Evolutionary conservation across 2,888 invertebrate species (phyloP).

Genomic region (Orchesellides sinensis): DNA sequence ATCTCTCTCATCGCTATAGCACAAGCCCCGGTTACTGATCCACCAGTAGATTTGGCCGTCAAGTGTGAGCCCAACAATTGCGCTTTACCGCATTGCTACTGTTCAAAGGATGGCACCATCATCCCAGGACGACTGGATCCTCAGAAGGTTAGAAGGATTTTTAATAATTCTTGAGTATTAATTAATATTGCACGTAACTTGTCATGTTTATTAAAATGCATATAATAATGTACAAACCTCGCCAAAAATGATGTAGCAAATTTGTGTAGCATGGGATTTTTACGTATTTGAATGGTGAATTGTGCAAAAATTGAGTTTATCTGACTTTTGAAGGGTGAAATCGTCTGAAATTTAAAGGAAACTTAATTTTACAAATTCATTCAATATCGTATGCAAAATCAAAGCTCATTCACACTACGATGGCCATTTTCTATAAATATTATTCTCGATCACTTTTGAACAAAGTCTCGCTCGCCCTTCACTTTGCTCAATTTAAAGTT

Average conservation of each 20-base stretch:
- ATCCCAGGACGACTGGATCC: slow-evolving; percentile 90
- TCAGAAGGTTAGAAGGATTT: slow-evolving; percentile 82
- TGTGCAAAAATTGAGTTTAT: slow-evolving; percentile 1
- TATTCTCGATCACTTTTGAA: no score
- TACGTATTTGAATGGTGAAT: no score
- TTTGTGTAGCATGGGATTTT: no score
- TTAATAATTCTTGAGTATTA: neutral
- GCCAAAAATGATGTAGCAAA: no score
- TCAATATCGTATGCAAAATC: no score
- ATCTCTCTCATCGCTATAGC: slow-evolving; percentile 79
- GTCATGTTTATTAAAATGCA: no score
- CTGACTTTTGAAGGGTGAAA: slow-evolving; percentile 12
- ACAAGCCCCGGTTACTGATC: slow-evolving; percentile 88
- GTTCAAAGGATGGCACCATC: slow-evolving; percentile 92
- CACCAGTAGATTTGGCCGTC: slow-evolving; percentile 87
- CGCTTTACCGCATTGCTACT: slow-evolving; percentile 91
- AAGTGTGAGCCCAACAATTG: slow-evolving; percentile 88
- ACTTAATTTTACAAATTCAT: no score
- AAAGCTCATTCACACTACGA: no score
- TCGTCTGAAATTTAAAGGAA: no score
- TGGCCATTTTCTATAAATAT: no score
- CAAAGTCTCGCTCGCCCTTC: neutral
- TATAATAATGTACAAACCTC: no score
- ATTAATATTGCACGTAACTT: neutral
- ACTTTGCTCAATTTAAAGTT: neutral